Evolutionary conservation across 2,888 invertebrate genomes (phyloP), one percentile per base, ranked within the genome.

Genomic region (Cactoblastis cactorum): DNA sequence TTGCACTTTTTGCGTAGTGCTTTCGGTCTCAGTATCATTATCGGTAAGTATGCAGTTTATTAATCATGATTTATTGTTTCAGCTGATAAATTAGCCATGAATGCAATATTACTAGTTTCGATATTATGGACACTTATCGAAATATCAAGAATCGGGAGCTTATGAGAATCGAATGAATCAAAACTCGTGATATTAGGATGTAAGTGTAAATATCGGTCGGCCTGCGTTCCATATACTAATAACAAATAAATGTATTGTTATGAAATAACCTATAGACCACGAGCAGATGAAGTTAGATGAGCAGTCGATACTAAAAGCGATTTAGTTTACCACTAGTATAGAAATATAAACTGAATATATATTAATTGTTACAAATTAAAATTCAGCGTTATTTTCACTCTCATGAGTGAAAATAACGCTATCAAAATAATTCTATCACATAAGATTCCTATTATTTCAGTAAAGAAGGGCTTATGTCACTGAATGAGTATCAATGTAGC

Each of bases 121-220:
- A 60, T 74, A 55, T 58, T 69, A 64, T 72, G 78, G 77, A 78
- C 72, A 67, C 63, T 74, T 53, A 71, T 63, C 61, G 62, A 71
- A 73, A 74, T 85, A 70, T 75, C 73, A 69, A 77, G 69, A 66
- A 74, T 69, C 59, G 65, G 63, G 80, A 86, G 85, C 82, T 88
- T 88, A 88, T 88, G 87, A 88, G 84, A 72, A 73, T 73, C 52
- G 70, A 68, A 75, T 63, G 62, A 69, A 71, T 62, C 62, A 62
- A 59, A 63, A 77, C 58, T 70, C 74, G 87, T 86, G 87, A 86
- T 87, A 88, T 71, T 86, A 86, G 77, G 22, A 9, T 49, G 51
- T 86, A 84, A 86, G 74, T 71, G 71, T 83, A 83, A 76, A 74
- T 83, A 57, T 56, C 49, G 52, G 57, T 67, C 59, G 70, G 71